Percentiles rank a stretch among this genome's conserved stretches.
phyloP scores from a whole-genome alignment of 1,140 invertebrate genomes.

The Leptestheria dahalacensis region DNA sequence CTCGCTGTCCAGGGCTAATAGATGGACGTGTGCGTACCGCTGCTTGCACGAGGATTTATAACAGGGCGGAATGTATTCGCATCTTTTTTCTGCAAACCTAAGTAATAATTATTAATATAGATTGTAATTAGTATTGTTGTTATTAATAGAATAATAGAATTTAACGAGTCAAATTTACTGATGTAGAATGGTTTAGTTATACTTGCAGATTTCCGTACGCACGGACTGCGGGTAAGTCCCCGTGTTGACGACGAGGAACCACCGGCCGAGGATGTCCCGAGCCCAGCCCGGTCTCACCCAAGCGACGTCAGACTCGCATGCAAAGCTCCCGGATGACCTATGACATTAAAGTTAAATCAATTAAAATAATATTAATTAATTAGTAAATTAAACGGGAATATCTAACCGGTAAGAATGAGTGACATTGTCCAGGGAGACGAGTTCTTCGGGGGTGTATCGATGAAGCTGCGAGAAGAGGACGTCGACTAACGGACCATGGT shows the following conservation, averaged over 20 bases:
- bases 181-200: slow-evolving; percentile 16
- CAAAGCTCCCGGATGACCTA: slow-evolving; percentile 28
- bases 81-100: slow-evolving; percentile 27
- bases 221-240: slow-evolving; percentile 30
- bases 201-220: slow-evolving; percentile 31
- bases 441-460: slow-evolving; percentile 1
- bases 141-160: too few species aligned
- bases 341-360: neutral
- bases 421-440: slow-evolving; percentile 4
- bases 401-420: slow-evolving; percentile 13
- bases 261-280: slow-evolving; percentile 29
- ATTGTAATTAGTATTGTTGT: too few species aligned
- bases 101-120: slow-evolving; percentile 12
- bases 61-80: slow-evolving; percentile 30
- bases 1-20: slow-evolving; percentile 29
- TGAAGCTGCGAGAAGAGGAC: slow-evolving; percentile 6
- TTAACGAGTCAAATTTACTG: too few species aligned
- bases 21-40: slow-evolving; percentile 27
- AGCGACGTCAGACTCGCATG: slow-evolving; percentile 30
- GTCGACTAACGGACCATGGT: neutral
- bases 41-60: slow-evolving; percentile 28
- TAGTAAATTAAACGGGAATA: neutral
- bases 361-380: neutral
- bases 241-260: slow-evolving; percentile 32
- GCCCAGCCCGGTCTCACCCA: slow-evolving; percentile 32